Percentiles rank a stretch among this genome's conserved stretches.
phyloP scores from a whole-genome alignment of 2,888 invertebrate species.

The Ptychoptera contaminata region DNA sequence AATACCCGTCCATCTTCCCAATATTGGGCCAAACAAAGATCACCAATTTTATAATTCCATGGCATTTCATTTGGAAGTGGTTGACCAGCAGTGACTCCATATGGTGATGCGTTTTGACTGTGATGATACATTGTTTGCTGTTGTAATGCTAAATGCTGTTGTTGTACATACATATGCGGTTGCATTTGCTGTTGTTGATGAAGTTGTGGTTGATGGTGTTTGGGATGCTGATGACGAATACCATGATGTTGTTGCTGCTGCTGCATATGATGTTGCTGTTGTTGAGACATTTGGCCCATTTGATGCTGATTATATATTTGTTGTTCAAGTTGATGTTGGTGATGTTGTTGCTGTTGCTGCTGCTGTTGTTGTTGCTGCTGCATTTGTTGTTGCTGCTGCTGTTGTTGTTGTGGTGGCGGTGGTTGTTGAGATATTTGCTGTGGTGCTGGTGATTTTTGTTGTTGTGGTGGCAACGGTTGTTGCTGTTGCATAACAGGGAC shows the following conservation, averaged over 20 bases:
- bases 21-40: conserved; percentile 76
- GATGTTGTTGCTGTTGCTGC: too few relatives aligned
- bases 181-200: conserved; percentile 15
- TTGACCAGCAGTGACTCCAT: not conserved
- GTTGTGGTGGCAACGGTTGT: conserved; percentile 2
- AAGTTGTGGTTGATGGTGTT: too few relatives aligned
- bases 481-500: conserved; percentile 8
- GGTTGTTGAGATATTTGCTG: conserved; percentile 9
- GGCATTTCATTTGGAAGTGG: not conserved
- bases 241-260: too few relatives aligned
- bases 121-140: conserved; percentile 10
- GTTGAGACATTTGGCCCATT: too few relatives aligned
- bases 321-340: too few relatives aligned
- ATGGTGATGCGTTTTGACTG: conserved; percentile 9
- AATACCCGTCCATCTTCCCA: conserved; percentile 82
- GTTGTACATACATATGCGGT: conserved; percentile 19
- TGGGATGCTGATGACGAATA: too few relatives aligned
- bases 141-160: conserved; percentile 15
- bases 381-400: conserved; percentile 7
- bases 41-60: conserved; percentile 60
- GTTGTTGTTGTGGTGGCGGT: conserved; percentile 18
- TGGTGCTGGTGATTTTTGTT: conserved; percentile 17
- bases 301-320: too few relatives aligned
- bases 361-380: too few relatives aligned
- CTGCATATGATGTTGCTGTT: too few relatives aligned